Base-by-base conservation (phyloP, 2,888 invertebrate genomes). In the Platycnemis pennipes region DNA sequence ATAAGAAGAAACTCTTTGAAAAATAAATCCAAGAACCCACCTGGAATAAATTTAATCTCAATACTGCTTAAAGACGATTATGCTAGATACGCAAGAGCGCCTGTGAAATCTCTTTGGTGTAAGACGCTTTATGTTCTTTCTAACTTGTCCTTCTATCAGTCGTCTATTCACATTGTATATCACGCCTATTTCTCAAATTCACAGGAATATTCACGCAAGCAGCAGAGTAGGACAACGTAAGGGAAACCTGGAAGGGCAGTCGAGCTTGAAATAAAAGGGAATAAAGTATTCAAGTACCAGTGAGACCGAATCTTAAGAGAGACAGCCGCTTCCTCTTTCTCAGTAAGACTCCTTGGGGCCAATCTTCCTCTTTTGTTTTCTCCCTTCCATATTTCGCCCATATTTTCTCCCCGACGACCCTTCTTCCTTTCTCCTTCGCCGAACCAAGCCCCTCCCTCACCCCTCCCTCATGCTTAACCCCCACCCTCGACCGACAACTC, bases 341-440 rank as follows among this genome's bases (percentile, higher is more conserved):
- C 77, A 77, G 77, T 11, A 13, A 37, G 37, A 77, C 77, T 77
- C 37, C 37, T 77, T 77, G 31, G 31, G 77, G 77, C 31, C 77
- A 77, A 77, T 77, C 77, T 37, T 37, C 37, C 77, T 77, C 77
- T 37, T 37, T 77, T 37, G 31, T 77, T 77, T 77, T 31, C 37
- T 77, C 37, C 37, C 31, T 37, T 77, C 77, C 77, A 37, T 77
- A 77, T 37, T 77, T 77, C 77, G 37, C 77, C 77, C 77, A 77
- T 77, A 77, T 77, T 77, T 77, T 77, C 77, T 37, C 77, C 37
- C 26, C 77, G 3, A 31, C 69, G 37, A 77, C 42, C 56, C 87
- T 87, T 63, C 89, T 31, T n/a, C 37, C 11, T 49, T 13, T 19
- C 46, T n/a, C 63, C 26, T 37, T 16, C 77, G 0, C 45, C n/a